Conservation (phyloP, 1,140 invertebrate genomes). For the Pseudomyrmex cubaensis region DNA sequence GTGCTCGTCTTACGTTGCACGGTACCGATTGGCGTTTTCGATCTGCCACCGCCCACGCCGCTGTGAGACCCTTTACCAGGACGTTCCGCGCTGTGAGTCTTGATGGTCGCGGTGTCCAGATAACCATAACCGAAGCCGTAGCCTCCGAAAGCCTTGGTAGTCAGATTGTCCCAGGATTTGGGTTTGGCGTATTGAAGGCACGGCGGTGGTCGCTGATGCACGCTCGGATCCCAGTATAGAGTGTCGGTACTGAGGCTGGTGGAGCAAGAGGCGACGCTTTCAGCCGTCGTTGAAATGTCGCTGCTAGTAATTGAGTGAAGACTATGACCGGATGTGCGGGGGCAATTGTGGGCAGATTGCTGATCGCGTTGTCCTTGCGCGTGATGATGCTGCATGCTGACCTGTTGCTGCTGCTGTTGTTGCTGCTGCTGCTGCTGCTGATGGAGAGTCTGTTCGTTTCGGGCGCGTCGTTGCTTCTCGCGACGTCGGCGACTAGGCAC, state of each 20-base stretch:
- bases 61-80: constrained; percentile 82
- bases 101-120: constrained; percentile 88
- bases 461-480: constrained; percentile 79
- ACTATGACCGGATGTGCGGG: constrained; percentile 90
- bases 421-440: constrained; percentile 71
- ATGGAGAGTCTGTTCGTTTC: constrained; percentile 78
- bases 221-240: constrained; percentile 91
- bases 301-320: constrained; percentile 92
- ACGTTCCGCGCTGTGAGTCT: constrained; percentile 85
- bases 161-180: constrained; percentile 95
- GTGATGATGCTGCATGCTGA: constrained; percentile 78
- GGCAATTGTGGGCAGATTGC: constrained; percentile 75
- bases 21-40: constrained; percentile 85
- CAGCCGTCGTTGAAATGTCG: constrained; percentile 87
- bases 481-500: constrained; percentile 90
- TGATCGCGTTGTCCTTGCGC: constrained; percentile 74
- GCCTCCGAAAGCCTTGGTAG: constrained; percentile 92
- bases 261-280: constrained; percentile 91
- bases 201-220: constrained; percentile 85
- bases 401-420: constrained; percentile 68
- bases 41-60: constrained; percentile 36
- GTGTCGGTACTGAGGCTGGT: constrained; percentile 94
- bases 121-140: constrained; percentile 95
- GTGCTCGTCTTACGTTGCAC: constrained; percentile 80
- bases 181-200: constrained; percentile 90